Percentiles rank a stretch among this genome's conserved stretches.
Conservation (phyloP, 2,113 vertebrate species). For the Nestor notabilis region DNA sequence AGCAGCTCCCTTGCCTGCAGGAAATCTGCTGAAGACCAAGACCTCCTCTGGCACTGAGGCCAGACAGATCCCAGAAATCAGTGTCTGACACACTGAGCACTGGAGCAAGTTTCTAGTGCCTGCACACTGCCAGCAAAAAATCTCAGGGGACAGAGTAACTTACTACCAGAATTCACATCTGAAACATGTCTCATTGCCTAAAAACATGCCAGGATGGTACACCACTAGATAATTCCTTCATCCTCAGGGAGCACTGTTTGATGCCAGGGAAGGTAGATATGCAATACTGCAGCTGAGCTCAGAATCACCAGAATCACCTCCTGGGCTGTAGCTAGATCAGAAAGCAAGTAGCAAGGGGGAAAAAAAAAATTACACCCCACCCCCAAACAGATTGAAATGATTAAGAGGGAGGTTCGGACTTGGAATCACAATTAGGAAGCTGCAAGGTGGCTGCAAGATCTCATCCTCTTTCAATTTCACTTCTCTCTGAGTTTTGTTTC, state of each 20-base stretch:
- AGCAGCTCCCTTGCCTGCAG: background rate
- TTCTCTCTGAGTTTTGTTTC: background rate
- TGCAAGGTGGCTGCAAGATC: background rate
- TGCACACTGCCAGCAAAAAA: background rate
- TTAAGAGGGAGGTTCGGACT: background rate
- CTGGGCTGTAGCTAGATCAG: background rate
- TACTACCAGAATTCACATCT: background rate
- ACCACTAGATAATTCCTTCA: background rate
- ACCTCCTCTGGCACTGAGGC: background rate
- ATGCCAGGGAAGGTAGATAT: background rate
- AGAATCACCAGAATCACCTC: background rate
- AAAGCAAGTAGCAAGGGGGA: background rate
- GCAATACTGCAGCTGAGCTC: background rate
- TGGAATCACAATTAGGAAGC: background rate
- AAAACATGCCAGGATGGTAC: background rate
- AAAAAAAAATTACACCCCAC: background rate
- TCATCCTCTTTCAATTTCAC: background rate
- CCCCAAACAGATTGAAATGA: background rate
- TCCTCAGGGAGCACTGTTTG: background rate
- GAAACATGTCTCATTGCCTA: background rate
- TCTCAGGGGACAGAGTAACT: background rate
- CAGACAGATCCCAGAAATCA: background rate
- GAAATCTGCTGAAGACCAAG: background rate
- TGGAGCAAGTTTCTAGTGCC: background rate
- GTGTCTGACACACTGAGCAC: fast-evolving